phyloP scores from a whole-genome alignment of 2,113 vertebrate species.

The Lepidiolamprologus cunningtoni region DNA sequence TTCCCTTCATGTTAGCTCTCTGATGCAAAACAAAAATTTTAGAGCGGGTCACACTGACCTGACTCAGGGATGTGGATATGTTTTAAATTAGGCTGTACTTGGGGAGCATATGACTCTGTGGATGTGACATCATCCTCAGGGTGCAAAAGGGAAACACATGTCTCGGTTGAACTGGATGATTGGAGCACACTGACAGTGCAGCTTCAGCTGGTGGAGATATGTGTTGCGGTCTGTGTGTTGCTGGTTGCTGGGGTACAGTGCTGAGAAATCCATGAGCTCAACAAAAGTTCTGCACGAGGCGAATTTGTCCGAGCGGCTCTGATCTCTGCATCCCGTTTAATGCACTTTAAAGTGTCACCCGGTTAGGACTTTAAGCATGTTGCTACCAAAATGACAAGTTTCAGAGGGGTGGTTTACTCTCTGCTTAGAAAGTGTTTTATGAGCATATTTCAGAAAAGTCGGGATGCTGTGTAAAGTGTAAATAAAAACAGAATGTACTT shows the following conservation, averaged over 20 bases:
- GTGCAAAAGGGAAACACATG: constrained; percentile 66
- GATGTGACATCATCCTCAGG: constrained; percentile 59
- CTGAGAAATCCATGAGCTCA: constrained; percentile 10
- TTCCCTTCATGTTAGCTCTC: background rate
- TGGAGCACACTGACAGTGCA: constrained; percentile 17
- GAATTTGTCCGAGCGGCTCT: background rate
- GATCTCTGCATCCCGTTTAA: background rate
- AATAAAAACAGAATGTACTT: background rate
- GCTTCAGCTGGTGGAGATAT: constrained; percentile 15
- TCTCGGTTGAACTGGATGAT: constrained; percentile 24
- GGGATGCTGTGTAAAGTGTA: background rate
- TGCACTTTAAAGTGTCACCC: background rate
- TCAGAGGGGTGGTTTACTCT: background rate
- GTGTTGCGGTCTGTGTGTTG: constrained; percentile 4
- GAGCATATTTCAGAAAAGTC: background rate
- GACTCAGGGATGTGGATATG: constrained; percentile 47
- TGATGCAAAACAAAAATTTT: background rate
- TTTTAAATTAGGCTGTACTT: constrained; percentile 61
- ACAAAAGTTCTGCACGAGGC: background rate
- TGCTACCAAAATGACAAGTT: background rate
- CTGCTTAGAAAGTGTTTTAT: background rate
- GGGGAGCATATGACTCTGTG: constrained; percentile 48
- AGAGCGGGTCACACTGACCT: background rate
- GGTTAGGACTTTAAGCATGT: background rate
- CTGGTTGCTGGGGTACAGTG: background rate